Evolutionary conservation across 2,797 vertebrate genomes (phyloP), one percentile per base, ranked within the genome.

Genomic region (Silurus lanzhouensis): DNA sequence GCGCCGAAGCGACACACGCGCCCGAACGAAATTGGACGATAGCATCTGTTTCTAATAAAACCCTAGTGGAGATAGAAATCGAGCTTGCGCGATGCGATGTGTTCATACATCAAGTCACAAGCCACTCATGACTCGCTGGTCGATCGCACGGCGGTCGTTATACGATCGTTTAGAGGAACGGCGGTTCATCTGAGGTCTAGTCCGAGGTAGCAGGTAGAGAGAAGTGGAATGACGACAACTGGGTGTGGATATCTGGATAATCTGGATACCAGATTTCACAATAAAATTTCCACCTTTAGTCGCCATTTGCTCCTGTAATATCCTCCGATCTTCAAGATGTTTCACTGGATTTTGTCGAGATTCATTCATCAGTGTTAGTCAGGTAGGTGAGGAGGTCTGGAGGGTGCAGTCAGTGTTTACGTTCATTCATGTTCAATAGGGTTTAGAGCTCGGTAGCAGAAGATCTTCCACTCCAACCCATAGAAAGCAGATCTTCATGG

Each of bases 21-120:
- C 82, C 76, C 78, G 75, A 87, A 92, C 85, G 58, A 88, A 90
- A 91, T 91, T 84, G 89, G 70, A 90, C 83, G 71, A 87, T 90
- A 90, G 86, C 90, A 89, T 79, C 70, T 68, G 85, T 85, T 85
- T 91, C 89, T 91, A 90, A 91, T 84, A 27, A 76, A 75, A 84
- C 74, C 46, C n/a, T 72, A 81, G 84, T 87, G 88, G 85, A 70
- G 72, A n/a, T 5, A 61, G 31, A 78, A 78, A 78, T 83, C 46
- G 57, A 83, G n/a, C 66, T 25, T 6, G 63, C 22, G 27, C 25
- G 15, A 27, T 19, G 61, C 71, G 64, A 83, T 20, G 48, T 48
- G 25, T 61, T 60, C 46, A 20, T 67, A 27, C 6, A 14, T 17
- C 57, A 71, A 67, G 61, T 81, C 81, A 52, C 31, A 72, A 84